Evolutionary conservation across 1,140 invertebrate species (phyloP).

Genomic region (Monomorium pharaonis): DNA sequence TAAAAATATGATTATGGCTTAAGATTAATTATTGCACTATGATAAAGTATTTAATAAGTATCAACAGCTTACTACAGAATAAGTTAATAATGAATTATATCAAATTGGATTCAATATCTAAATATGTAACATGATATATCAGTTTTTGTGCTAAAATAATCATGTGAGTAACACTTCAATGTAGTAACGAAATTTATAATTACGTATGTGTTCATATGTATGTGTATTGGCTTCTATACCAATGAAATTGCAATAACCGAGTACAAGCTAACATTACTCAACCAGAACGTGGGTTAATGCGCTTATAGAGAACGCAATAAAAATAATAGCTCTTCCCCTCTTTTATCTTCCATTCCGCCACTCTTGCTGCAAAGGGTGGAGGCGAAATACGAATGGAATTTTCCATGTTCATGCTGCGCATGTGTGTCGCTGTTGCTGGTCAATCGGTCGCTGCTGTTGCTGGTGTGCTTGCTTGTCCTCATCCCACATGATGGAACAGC

Average conservation of each 20-base stretch:
- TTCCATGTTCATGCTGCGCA: conserved; percentile 14
- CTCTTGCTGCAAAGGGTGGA: neutral
- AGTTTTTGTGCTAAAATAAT: neutral
- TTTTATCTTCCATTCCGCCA: neutral
- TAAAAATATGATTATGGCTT: too few species aligned
- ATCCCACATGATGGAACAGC: conserved; percentile 21
- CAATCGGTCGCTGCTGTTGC: conserved; percentile 39
- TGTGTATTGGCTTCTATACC: neutral
- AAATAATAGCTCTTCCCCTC: conserved; percentile 28
- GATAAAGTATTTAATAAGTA: conserved; percentile 16
- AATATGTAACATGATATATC: neutral
- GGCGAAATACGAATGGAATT: conserved; percentile 36
- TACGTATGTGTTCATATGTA: neutral
- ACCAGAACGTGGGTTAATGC: conserved; percentile 18
- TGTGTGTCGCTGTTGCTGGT: conserved; percentile 15
- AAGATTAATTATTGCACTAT: too few species aligned
- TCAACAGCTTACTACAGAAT: neutral
- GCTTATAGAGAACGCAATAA: conserved; percentile 33
- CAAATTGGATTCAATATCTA: neutral
- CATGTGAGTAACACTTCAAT: neutral
- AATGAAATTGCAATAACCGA: conserved; percentile 31
- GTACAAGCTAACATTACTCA: conserved; percentile 38
- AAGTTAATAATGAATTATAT: neutral
- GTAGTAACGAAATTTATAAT: conserved; percentile 17
- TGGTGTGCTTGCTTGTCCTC: conserved; percentile 26